Conservation (phyloP, 2,797 vertebrate genomes). For the Sebastolobus alascanus region DNA sequence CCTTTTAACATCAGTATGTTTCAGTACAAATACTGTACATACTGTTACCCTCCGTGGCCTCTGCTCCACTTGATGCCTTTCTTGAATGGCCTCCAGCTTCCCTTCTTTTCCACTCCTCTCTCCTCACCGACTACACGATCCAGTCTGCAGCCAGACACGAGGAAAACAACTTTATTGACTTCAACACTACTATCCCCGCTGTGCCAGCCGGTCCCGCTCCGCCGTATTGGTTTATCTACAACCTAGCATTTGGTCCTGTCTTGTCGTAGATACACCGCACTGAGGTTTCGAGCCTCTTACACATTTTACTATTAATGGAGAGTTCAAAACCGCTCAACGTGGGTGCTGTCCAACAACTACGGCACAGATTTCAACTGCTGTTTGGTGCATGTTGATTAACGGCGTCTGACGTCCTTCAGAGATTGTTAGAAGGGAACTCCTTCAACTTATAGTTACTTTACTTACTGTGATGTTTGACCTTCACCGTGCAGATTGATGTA, state of each 20-base stretch:
- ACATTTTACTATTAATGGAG: slow-evolving; percentile 52
- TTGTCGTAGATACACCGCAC: slow-evolving; percentile 11
- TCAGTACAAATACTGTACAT: background rate
- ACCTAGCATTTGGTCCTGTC: slow-evolving; percentile 54
- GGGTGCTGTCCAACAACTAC: background rate
- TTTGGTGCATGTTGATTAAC: background rate
- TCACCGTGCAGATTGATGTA: background rate
- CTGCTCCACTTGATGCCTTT: slow-evolving; percentile 18
- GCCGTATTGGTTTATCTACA: slow-evolving; percentile 61
- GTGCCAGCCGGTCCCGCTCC: slow-evolving; percentile 32
- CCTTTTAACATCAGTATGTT: background rate
- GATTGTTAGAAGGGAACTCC: background rate
- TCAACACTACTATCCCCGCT: slow-evolving; percentile 23
- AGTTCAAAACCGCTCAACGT: slow-evolving; percentile 25
- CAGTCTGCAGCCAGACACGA: slow-evolving; percentile 35
- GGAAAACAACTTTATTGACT: slow-evolving; percentile 57
- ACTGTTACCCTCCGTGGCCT: background rate
- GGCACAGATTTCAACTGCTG: background rate
- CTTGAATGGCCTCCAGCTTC: slow-evolving; percentile 22
- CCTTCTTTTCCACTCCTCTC: slow-evolving; percentile 15
- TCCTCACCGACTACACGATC: slow-evolving; percentile 16
- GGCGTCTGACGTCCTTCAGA: background rate
- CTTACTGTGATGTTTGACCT: background rate
- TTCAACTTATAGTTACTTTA: background rate
- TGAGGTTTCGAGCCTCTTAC: slow-evolving; percentile 27